phyloP scores from a whole-genome alignment of 2,888 invertebrate species.

The Hemicrepidius hirtus region DNA sequence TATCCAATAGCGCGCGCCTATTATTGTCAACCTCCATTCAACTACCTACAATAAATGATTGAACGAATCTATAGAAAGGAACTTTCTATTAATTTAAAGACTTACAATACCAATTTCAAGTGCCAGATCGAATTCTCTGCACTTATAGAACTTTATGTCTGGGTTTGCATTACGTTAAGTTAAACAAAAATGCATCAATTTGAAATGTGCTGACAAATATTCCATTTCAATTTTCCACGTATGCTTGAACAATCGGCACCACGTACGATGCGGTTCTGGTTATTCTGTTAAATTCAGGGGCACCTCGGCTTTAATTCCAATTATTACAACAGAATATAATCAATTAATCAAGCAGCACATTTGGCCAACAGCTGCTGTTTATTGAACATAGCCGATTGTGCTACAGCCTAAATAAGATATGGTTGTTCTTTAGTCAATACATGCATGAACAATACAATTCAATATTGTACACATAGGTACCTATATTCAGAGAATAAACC shows the following conservation, averaged over 20 bases:
- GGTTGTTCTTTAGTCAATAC: conserved; percentile 23
- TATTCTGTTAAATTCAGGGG: neutral
- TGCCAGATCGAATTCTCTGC: neutral
- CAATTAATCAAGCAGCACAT: conserved; percentile 33
- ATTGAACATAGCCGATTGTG: conserved; percentile 33
- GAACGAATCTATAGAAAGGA: conserved; percentile 9
- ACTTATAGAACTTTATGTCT: neutral
- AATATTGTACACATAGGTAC: too few species aligned
- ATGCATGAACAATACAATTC: conserved; percentile 10
- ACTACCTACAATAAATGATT: conserved; percentile 19
- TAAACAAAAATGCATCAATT: conserved; percentile 9
- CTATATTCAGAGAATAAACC: neutral
- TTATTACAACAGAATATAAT: conserved; percentile 31
- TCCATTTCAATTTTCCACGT: conserved; percentile 1
- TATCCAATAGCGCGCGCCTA: neutral
- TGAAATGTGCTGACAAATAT: neutral
- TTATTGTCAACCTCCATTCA: conserved; percentile 12
- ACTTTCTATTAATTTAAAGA: conserved; percentile 15
- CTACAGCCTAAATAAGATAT: conserved; percentile 15
- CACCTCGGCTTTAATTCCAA: conserved; percentile 12
- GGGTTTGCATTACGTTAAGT: neutral
- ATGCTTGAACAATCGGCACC: neutral
- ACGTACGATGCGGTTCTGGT: conserved; percentile 2
- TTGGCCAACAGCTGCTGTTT: conserved; percentile 36
- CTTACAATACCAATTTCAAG: conserved; percentile 7